A percentile compares a stretch with the other conserved stretches of the same genome.
These are phyloP conservation scores for Morinoia aosen DNA, from an alignment of 2,888 invertebrate species.

Conservation along the genomic window DNA sequence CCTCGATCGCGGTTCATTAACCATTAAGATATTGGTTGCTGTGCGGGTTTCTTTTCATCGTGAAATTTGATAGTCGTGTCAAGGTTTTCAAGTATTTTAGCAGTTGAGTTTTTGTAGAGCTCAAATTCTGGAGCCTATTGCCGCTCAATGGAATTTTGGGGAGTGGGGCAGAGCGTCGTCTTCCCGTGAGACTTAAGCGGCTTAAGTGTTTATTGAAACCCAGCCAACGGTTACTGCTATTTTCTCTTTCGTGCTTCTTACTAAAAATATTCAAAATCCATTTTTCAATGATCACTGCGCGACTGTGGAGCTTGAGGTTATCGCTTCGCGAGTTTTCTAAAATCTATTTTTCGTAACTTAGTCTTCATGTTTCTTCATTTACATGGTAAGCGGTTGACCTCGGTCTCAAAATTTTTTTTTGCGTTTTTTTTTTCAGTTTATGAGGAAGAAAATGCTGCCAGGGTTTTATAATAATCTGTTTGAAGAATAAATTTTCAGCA, in stretches of 20 bases:
- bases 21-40: neutral
- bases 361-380: neutral
- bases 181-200: neutral
- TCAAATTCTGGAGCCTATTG: neutral
- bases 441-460: neutral
- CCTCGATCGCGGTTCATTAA: neutral
- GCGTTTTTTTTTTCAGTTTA: neutral
- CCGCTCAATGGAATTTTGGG: neutral
- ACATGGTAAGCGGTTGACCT: neutral
- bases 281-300: neutral
- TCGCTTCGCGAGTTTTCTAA: neutral
- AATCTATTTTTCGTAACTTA: neutral
- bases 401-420: neutral
- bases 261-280: neutral
- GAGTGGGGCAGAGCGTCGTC: neutral
- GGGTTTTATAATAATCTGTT: neutral
- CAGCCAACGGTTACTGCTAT: neutral
- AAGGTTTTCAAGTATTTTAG: neutral
- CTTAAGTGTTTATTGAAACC: slow-evolving; percentile 12
- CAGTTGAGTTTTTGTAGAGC: neutral
- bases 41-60: neutral
- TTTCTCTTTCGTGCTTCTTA: neutral
- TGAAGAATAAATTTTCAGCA: neutral
- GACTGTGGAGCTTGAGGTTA: neutral
- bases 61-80: neutral